These are phyloP conservation scores for Palythoa caribaeorum DNA, from an alignment of 92 coral and sea anemone species.

Conservation along the genomic window DNA sequence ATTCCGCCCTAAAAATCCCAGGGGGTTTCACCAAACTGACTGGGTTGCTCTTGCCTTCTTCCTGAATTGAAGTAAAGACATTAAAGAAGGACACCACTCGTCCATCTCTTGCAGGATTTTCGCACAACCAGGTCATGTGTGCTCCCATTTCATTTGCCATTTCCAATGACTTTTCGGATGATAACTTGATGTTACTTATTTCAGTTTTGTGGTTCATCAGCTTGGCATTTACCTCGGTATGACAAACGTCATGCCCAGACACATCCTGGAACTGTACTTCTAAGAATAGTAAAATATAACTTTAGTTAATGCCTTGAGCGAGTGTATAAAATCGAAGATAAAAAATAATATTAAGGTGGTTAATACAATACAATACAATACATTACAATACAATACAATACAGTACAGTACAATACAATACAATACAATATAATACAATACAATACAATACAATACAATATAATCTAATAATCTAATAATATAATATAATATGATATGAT, in stretches of 20 bases:
- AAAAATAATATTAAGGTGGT: background rate
- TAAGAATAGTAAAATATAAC: background rate
- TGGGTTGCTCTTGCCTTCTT: background rate
- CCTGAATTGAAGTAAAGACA: background rate
- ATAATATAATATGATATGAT: background rate
- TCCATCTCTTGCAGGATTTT: background rate
- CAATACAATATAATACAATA: background rate
- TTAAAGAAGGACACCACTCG: background rate
- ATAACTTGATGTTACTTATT: background rate
- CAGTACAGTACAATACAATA: background rate
- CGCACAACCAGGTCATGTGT: conserved; percentile 9
- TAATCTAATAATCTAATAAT: background rate
- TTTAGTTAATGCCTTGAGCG: background rate
- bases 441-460: background rate
- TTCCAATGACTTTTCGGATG: background rate
- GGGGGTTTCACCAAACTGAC: too few species aligned
- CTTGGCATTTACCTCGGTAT: background rate
- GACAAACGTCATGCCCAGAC: background rate
- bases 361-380: background rate
- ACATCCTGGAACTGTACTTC: background rate
- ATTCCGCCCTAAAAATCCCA: background rate
- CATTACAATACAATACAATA: background rate
- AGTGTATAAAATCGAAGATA: too few species aligned
- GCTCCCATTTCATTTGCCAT: background rate
- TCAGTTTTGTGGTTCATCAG: background rate